Evolutionary conservation across 2,113 vertebrate genomes (phyloP).

Genomic region (Silurus glanis): DNA sequence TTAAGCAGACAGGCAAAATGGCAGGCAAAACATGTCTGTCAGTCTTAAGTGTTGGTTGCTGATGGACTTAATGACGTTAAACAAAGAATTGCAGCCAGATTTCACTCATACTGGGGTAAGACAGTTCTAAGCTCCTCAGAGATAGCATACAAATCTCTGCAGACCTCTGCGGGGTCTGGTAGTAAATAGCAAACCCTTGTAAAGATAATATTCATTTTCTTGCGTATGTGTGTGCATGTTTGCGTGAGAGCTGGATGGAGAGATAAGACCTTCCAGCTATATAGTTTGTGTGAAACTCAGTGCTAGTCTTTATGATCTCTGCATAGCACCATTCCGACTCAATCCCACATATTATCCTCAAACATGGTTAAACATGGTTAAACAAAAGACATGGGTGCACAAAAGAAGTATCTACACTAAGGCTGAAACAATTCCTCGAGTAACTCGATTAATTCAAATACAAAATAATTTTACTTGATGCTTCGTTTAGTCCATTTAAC

Average conservation of each 20-base stretch:
- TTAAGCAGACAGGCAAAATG: slow-evolving; percentile 1
- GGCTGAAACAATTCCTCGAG: too few species aligned
- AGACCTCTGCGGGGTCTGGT: background rate
- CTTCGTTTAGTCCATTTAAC: too few species aligned
- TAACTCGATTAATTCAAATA: too few species aligned
- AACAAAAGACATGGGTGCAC: background rate
- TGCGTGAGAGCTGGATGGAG: background rate
- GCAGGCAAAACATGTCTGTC: slow-evolving; percentile 17
- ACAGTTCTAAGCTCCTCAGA: background rate
- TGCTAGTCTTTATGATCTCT: background rate
- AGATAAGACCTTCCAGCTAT: slow-evolving; percentile 6
- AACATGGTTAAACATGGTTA: background rate
- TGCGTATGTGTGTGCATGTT: background rate
- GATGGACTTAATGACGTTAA: background rate
- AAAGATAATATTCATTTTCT: background rate
- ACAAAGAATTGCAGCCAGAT: background rate
- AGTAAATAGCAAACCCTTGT: background rate
- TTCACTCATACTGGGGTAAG: slow-evolving; percentile 1
- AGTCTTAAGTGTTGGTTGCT: background rate
- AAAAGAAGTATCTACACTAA: background rate
- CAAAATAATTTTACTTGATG: too few species aligned
- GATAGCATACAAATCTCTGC: background rate
- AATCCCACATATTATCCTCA: background rate
- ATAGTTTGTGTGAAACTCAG: background rate
- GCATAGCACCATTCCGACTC: background rate